Evolutionary conservation across 2,888 invertebrate species (phyloP), one percentile per base, ranked within the genome.

Genomic region (Melieria crassipennis): DNA sequence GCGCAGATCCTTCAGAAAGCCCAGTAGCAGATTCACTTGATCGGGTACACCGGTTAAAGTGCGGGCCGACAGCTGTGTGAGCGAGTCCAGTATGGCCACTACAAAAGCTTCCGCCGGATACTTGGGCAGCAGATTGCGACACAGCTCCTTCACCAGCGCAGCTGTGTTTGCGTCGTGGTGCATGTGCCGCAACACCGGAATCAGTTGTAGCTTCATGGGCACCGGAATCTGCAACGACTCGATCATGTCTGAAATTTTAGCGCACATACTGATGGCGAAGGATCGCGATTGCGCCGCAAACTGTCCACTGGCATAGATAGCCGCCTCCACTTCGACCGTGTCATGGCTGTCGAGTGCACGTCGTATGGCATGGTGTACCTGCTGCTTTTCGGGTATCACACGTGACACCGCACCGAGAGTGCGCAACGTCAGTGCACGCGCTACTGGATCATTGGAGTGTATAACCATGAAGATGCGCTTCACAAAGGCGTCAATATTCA

Each of bases 361-460:
- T 48, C 97, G 88, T 68, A 99, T 97, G 73, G 96, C 95, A 82
- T 98, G 98, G 85, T 99, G 98, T 0, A 98, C 96, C 87, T 96
- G 95, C 82, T 97, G 96, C 76, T 95, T 90, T 87, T 98, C 97
- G 0, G 96, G 94, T 77, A 98, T 97, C 46, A 98, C 95, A 30
- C 94, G 92, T 1, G 98, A 97, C 4, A 97, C 94, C 58, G 96
- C 96, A 0, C 97, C 98, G 47, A 98, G 88, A 0, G 96, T 96
- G 75, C 86, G 81, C 9, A 99, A 87, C 0, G 97, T 96, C 9
- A 98, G 88, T 0, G 98, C 96, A 80, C 98, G 90, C 0, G 98
- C 98, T 7, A 98, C 93, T 0, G 98, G 97, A 87, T 99, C 99
- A 85, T 99, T 99, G 7, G 98, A 97, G 86, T 98, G 97, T 79